Percentiles rank a stretch among this genome's conserved stretches.
phyloP scores from a whole-genome alignment of 2,888 invertebrate genomes.

The Chrysodeixis includens region DNA sequence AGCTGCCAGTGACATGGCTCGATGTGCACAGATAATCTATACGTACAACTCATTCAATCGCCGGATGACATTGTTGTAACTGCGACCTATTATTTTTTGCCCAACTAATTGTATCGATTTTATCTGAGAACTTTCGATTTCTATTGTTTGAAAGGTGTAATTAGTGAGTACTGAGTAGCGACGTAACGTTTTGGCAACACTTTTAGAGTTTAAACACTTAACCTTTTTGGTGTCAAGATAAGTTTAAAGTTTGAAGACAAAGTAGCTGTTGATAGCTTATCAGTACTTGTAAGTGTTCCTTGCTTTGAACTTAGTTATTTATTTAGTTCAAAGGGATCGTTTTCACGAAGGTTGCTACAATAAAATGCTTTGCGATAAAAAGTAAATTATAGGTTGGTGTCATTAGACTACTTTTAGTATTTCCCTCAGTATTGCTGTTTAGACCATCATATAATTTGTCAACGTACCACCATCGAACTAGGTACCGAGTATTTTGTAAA shows the following conservation, averaged over 20 bases:
- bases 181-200: constrained; percentile 35
- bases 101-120: constrained; percentile 43
- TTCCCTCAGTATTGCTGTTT: neutral
- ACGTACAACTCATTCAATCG: constrained; percentile 37
- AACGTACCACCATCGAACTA: no score
- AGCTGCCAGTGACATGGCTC: constrained; percentile 44
- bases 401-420: neutral
- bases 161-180: constrained; percentile 32
- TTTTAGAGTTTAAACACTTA: constrained; percentile 28
- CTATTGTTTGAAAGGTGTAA: constrained; percentile 43
- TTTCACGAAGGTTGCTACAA: constrained; percentile 31
- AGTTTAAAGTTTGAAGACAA: constrained; percentile 29
- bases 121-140: constrained; percentile 52
- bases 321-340: constrained; percentile 24
- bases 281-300: constrained; percentile 30
- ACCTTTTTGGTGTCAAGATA: constrained; percentile 37
- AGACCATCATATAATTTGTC: no score
- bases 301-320: constrained; percentile 35
- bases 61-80: constrained; percentile 37
- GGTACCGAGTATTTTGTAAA: neutral
- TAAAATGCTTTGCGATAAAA: constrained; percentile 34
- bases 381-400: neutral
- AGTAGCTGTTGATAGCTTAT: constrained; percentile 42
- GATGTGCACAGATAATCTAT: constrained; percentile 24
- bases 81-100: constrained; percentile 41